phyloP scores from a whole-genome alignment of 2,797 vertebrate species.

The Cossypha dichroa region DNA sequence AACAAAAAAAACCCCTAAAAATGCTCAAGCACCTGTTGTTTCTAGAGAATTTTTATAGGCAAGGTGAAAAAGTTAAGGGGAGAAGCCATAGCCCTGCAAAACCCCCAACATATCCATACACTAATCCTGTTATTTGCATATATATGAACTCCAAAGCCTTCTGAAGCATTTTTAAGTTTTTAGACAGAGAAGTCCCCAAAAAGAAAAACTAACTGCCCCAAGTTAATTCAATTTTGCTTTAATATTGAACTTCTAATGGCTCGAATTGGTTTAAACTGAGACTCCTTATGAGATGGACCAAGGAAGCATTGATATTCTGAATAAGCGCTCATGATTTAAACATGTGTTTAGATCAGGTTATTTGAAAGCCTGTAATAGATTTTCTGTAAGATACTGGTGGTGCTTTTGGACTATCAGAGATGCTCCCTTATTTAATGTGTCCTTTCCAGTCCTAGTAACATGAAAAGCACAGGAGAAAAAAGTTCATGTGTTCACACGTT shows the following conservation, averaged over 20 bases:
- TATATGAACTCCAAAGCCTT: neutral
- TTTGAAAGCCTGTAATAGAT: neutral
- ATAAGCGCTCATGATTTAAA: neutral
- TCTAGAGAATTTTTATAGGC: neutral
- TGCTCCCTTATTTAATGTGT: neutral
- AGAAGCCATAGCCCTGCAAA: neutral
- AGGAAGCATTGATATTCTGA: neutral
- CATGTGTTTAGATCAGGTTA: neutral
- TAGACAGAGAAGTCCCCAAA: neutral
- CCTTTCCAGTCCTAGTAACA: neutral
- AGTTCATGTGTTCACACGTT: neutral
- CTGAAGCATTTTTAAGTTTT: slow-evolving; percentile 1
- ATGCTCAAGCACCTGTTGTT: neutral
- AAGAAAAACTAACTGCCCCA: neutral
- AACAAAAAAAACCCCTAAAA: neutral
- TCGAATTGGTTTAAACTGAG: neutral
- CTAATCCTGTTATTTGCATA: neutral
- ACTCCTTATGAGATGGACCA: neutral
- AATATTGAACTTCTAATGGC: neutral
- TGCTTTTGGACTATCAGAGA: neutral
- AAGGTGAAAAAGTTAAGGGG: neutral
- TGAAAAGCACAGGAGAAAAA: neutral
- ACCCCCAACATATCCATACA: neutral
- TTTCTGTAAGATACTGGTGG: neutral
- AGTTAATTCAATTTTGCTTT: neutral